Percentiles rank a stretch among this genome's conserved stretches.
Conservation (phyloP, 2,888 invertebrate genomes). For the Lottia scabra region DNA sequence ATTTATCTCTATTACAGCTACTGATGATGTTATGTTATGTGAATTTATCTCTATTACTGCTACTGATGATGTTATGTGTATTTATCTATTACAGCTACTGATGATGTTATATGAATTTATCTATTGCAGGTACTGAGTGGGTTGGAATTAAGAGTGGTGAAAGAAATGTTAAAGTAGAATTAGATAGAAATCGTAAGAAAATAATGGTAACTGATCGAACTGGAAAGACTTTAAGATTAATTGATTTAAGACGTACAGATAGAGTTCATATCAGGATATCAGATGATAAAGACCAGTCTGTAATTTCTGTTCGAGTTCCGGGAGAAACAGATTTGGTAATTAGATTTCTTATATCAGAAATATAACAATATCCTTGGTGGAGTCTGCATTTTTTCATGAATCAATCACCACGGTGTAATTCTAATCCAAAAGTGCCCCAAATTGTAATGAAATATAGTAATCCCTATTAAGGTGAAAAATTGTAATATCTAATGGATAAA, state of each 20-base stretch:
- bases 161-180: slow-evolving; percentile 43
- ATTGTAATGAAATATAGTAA: too few relatives aligned
- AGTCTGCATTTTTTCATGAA: neutral
- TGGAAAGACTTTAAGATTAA: slow-evolving; percentile 45
- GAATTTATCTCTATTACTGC: too few relatives aligned
- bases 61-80: too few relatives aligned
- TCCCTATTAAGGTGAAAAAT: too few relatives aligned
- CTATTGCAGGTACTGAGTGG: slow-evolving; percentile 55
- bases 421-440: too few relatives aligned
- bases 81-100: too few relatives aligned
- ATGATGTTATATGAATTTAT: too few relatives aligned
- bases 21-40: too few relatives aligned
- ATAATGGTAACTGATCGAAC: slow-evolving; percentile 44
- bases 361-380: too few relatives aligned
- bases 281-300: slow-evolving; percentile 36
- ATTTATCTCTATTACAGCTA: too few relatives aligned
- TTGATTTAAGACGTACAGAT: slow-evolving; percentile 41
- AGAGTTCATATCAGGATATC: slow-evolving; percentile 44
- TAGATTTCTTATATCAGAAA: neutral
- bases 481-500: too few relatives aligned
- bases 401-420: too few relatives aligned
- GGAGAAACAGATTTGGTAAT: slow-evolving; percentile 50
- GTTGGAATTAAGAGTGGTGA: slow-evolving; percentile 46
- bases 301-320: slow-evolving; percentile 39
- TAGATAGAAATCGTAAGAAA: slow-evolving; percentile 42